Base-by-base conservation (phyloP, 2,113 vertebrate genomes). In the Rhombomys opimus region DNA sequence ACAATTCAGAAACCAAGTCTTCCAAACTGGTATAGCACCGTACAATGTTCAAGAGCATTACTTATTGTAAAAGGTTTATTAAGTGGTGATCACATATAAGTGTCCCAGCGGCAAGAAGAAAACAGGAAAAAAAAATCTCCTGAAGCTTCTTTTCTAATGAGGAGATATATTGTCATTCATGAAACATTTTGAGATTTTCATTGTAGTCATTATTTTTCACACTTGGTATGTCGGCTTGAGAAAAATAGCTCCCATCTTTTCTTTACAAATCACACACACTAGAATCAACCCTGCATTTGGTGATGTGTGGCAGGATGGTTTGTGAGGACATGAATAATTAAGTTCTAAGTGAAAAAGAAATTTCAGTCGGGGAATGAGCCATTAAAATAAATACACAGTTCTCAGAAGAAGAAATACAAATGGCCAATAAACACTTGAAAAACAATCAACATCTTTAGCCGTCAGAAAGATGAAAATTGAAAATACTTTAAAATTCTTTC, bases 141-240 rank as follows among this genome's bases (percentile, higher is more conserved):
- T 78, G 3, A 73, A 87, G 12, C 7, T 93, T 77, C 15, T 5
- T 13, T 87, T 89, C 14, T 63, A 78, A 76, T 67, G 5, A 70
- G 25, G 89, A 82, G 8, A 25, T 72, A 30, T 32, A 27, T 84
- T 89, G 76, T 89, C 67, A 94, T 85, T 90, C 93, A 68, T 72
- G 90, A 93, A 73, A 81, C 46, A 61, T 3, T 67, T 73, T 72
- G 5, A 30, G 20, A 89, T 72, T 91, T 94, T 91, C 11, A 70
- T 76, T 89, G 32, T 1, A 73, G 22, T 94, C 57, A 86, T 17
- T 59, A 88, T 11, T 76, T 95, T 90, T 82, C 35, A 78, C 8
- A 86, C 5, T 52, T 94, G 41, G 10, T 27, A 76, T 3, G 67
- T 52, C 38, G 75, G 10, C 46, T 59, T 75, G 41, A 84, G 78